Evolutionary conservation across 2,113 vertebrate genomes (phyloP).

Genomic region (Crotalus viridis): DNA sequence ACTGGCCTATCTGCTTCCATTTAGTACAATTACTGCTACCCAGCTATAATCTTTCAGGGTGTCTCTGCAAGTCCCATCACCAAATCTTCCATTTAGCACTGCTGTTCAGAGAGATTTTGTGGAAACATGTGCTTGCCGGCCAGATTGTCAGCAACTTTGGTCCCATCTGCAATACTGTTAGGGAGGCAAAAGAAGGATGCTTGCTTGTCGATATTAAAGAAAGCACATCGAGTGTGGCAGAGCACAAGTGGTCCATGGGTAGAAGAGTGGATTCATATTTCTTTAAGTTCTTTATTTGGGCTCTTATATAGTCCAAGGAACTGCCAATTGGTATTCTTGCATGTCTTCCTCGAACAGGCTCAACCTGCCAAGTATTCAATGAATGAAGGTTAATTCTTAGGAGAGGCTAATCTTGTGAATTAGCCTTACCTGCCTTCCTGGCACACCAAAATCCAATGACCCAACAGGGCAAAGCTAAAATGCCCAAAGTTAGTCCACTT

Average conservation of each 20-base stretch:
- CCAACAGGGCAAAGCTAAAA: neutral
- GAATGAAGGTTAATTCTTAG: neutral
- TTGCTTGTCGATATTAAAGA: neutral
- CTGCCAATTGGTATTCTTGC: neutral
- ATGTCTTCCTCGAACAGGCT: neutral
- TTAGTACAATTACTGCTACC: no score
- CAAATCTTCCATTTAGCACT: neutral
- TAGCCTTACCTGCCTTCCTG: neutral
- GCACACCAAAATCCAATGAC: neutral
- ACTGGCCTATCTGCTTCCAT: no score
- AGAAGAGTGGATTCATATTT: neutral
- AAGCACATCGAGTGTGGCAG: neutral
- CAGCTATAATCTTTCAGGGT: no score
- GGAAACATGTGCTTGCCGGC: neutral
- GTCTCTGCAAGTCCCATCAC: neutral
- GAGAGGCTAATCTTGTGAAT: neutral
- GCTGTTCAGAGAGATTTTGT: neutral
- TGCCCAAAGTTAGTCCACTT: neutral
- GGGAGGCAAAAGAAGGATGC: neutral
- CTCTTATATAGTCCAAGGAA: neutral
- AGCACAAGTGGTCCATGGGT: neutral
- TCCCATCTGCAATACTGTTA: neutral
- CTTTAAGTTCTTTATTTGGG: neutral
- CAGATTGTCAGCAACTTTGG: neutral
- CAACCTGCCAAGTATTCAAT: neutral